Evolutionary conservation across 2,888 invertebrate species (phyloP).

Genomic region (Xylota sylvarum): DNA sequence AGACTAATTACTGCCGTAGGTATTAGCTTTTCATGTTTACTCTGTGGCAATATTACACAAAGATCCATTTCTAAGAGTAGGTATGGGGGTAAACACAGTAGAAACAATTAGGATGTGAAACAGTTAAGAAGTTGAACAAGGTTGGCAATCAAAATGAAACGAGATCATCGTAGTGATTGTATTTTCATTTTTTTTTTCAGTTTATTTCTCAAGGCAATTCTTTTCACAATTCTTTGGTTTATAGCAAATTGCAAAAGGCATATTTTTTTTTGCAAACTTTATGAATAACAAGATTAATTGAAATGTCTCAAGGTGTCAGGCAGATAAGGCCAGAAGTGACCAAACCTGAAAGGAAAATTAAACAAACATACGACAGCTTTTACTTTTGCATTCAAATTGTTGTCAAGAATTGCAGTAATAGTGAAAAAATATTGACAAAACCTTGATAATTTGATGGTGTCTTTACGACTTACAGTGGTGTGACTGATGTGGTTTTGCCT

Average conservation of each 20-base stretch:
- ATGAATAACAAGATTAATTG: constrained; percentile 16
- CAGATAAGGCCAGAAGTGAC: constrained; percentile 12
- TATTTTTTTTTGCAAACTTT: neutral
- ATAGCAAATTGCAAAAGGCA: neutral
- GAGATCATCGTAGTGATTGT: neutral
- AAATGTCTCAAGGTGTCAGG: constrained; percentile 3
- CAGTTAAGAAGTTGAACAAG: constrained; percentile 1
- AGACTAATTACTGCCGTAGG: constrained; percentile 38
- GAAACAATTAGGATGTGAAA: neutral
- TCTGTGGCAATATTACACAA: constrained; percentile 21
- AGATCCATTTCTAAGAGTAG: neutral
- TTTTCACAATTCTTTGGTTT: constrained; percentile 9
- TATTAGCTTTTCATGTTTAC: constrained; percentile 27
- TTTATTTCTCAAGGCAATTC: constrained; percentile 8
- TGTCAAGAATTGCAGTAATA: neutral
- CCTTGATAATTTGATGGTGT: neutral
- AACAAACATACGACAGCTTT: neutral
- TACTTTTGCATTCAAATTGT: constrained; percentile 1
- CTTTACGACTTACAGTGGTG: neutral
- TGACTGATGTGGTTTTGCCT: neutral
- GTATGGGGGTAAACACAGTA: neutral
- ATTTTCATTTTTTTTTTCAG: neutral
- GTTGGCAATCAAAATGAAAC: neutral
- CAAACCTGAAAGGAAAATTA: constrained; percentile 8
- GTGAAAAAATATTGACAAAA: constrained; percentile 4